phyloP scores from a whole-genome alignment of 2,113 vertebrate species.

The Sylvicapra grimmia region DNA sequence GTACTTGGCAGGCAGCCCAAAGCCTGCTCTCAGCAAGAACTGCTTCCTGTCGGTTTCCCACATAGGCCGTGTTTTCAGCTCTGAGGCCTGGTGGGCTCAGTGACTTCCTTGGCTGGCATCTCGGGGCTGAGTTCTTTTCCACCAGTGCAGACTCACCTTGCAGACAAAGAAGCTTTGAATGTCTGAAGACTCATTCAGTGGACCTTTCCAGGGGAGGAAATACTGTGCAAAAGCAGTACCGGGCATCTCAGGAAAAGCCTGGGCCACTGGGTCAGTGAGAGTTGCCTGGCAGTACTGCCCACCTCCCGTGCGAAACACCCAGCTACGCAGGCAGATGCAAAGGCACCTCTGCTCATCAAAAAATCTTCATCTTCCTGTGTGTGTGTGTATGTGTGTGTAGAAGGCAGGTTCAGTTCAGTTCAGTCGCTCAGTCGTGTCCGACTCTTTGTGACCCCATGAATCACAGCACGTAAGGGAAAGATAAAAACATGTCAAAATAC shows the following conservation, averaged over 20 bases:
- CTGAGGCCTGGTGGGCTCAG: conserved; percentile 50
- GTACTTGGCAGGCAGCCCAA: conserved; percentile 39
- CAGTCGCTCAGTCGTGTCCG: no score
- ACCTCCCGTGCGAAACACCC: neutral
- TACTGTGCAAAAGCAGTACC: neutral
- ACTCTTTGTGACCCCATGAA: no score
- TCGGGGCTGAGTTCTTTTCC: conserved; percentile 57
- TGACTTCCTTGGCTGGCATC: conserved; percentile 69
- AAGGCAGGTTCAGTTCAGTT: neutral
- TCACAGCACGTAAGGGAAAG: neutral
- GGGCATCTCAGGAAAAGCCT: neutral
- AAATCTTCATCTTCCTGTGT: neutral
- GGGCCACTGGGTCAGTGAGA: neutral
- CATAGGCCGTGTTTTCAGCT: conserved; percentile 72
- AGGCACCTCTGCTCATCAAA: neutral
- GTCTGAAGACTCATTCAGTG: neutral
- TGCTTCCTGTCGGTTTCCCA: conserved; percentile 71
- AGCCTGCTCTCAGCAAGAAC: conserved; percentile 65
- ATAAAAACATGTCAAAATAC: neutral
- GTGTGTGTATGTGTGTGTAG: neutral
- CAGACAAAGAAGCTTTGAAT: conserved; percentile 73
- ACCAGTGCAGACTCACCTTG: conserved; percentile 63
- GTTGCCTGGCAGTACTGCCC: neutral
- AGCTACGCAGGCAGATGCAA: neutral
- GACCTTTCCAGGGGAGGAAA: neutral